Percentiles rank a stretch among this genome's conserved stretches.
Conservation (phyloP, 2,888 invertebrate genomes). For the Idaea aversata region DNA sequence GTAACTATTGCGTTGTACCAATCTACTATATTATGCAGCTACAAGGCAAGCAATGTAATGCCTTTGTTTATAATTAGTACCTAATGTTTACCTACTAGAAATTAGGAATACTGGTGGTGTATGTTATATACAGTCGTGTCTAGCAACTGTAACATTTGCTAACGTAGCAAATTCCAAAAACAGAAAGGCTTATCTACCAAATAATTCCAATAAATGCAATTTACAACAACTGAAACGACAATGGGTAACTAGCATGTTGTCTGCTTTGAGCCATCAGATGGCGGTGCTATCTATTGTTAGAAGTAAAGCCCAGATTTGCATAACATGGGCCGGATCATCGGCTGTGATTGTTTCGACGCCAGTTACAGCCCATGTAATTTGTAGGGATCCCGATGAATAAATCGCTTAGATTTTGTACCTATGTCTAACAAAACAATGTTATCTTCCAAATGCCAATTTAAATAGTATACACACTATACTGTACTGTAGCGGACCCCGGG, state of each 20-base stretch:
- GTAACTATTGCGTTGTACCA: neutral
- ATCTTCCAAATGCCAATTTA: slow-evolving; percentile 7
- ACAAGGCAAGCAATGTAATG: neutral
- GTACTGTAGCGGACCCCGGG: no score
- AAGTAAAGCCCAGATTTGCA: slow-evolving; percentile 71
- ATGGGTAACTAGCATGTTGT: slow-evolving; percentile 42
- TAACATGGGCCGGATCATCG: slow-evolving; percentile 71
- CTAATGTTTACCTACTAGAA: neutral
- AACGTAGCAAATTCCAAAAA: slow-evolving; percentile 7
- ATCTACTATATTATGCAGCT: neutral
- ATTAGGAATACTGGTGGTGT: neutral
- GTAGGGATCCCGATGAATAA: slow-evolving; percentile 69
- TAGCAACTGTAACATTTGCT: no score
- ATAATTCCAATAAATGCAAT: slow-evolving; percentile 47
- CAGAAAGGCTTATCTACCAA: slow-evolving; percentile 29
- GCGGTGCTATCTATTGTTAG: slow-evolving; percentile 60
- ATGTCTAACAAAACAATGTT: slow-evolving; percentile 3
- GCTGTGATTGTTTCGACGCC: slow-evolving; percentile 71
- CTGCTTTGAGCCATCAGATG: slow-evolving; percentile 49
- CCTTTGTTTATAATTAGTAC: neutral
- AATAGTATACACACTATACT: neutral
- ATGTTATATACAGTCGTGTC: neutral
- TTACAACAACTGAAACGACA: slow-evolving; percentile 42
- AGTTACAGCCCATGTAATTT: slow-evolving; percentile 70
- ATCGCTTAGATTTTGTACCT: slow-evolving; percentile 44